Conservation (phyloP, 2,888 invertebrate species). For the Carcina quercana region DNA sequence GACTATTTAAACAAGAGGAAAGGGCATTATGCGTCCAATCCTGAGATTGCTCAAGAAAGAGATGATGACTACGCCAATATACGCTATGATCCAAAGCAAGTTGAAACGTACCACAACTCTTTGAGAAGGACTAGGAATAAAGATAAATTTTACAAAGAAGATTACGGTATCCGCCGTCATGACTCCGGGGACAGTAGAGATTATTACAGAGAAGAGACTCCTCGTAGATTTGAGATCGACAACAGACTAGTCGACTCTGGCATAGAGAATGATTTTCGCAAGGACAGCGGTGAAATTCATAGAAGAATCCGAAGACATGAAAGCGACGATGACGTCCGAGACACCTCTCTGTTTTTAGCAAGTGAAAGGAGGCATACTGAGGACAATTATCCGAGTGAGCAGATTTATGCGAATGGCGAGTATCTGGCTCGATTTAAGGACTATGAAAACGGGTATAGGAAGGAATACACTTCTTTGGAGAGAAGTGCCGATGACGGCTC, state of each 20-base stretch:
- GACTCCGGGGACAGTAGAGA: constrained; percentile 69
- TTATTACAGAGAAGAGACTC: constrained; percentile 53
- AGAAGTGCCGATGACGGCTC: constrained; percentile 80
- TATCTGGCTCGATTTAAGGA: constrained; percentile 54
- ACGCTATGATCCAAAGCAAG: constrained; percentile 45
- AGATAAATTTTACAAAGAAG: constrained; percentile 43
- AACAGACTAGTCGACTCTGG: constrained; percentile 84
- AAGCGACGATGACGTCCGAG: constrained; percentile 81
- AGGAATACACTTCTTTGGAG: too few species aligned
- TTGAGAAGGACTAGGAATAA: constrained; percentile 75
- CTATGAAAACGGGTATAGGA: constrained; percentile 49
- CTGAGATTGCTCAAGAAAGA: constrained; percentile 73
- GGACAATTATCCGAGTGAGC: constrained; percentile 69
- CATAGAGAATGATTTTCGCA: constrained; percentile 86
- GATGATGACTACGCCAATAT: constrained; percentile 67
- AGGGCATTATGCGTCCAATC: constrained; percentile 76
- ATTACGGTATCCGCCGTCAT: constrained; percentile 53
- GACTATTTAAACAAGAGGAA: constrained; percentile 61
- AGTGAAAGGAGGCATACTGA: constrained; percentile 85
- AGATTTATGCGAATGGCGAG: constrained; percentile 60
- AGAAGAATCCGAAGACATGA: constrained; percentile 61
- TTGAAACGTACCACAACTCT: constrained; percentile 75
- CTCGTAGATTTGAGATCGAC: constrained; percentile 66
- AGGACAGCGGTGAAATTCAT: constrained; percentile 76
- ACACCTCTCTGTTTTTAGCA: constrained; percentile 80